Conservation (phyloP, 2,113 vertebrate species). For the Beaufortia kweichowensis region DNA sequence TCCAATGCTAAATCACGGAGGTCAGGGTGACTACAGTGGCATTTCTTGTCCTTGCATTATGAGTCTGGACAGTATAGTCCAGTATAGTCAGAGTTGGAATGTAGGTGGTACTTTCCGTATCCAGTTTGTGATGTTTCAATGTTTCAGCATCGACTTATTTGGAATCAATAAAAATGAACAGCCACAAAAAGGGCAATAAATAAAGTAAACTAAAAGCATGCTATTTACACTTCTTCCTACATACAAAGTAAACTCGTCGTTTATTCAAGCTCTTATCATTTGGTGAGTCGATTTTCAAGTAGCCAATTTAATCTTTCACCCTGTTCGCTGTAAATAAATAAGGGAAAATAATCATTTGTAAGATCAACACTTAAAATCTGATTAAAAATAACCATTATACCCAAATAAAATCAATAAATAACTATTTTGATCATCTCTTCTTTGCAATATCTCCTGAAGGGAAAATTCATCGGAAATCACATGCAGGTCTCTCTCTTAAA, state of each 20-base stretch:
- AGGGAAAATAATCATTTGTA: constrained; percentile 56
- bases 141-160: constrained; percentile 47
- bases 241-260: constrained; percentile 46
- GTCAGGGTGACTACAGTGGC: not conserved
- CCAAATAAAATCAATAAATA: constrained; percentile 72
- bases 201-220: constrained; percentile 64
- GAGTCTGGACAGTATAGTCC: constrained; percentile 5
- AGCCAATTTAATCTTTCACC: constrained; percentile 44
- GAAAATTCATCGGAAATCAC: constrained; percentile 6
- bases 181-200: constrained; percentile 57
- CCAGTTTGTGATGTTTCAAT: constrained; percentile 34
- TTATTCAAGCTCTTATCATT: constrained; percentile 46
- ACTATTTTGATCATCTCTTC: constrained; percentile 67
- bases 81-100: constrained; percentile 41
- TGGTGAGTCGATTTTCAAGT: constrained; percentile 40
- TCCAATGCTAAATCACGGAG: not conserved
- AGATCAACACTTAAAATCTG: too few species aligned
- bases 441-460: too few species aligned
- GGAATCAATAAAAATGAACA: constrained; percentile 55
- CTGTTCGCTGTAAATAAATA: constrained; percentile 69
- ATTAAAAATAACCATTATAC: constrained; percentile 67
- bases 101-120: constrained; percentile 24
- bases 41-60: constrained; percentile 5
- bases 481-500: constrained; percentile 5
- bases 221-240: constrained; percentile 67